Evolutionary conservation across 2,113 vertebrate genomes (phyloP).

Genomic region (Isurus oxyrinchus): DNA sequence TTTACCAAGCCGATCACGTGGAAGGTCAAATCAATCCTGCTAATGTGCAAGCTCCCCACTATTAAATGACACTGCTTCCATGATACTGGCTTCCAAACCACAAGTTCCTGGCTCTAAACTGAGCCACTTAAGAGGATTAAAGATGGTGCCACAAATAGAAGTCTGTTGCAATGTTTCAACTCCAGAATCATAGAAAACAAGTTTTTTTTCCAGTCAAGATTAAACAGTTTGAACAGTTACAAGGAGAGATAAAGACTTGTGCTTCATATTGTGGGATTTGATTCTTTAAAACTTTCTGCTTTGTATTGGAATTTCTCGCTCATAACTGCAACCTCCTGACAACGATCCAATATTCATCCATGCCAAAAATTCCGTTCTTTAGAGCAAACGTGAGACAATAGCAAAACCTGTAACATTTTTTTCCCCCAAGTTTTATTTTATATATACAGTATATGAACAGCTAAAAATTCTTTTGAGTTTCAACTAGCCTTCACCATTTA

Average conservation of each 20-base stretch:
- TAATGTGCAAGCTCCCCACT: neutral
- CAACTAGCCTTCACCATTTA: neutral
- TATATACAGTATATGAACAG: constrained; percentile 35
- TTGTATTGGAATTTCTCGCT: neutral
- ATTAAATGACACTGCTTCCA: neutral
- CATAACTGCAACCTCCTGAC: neutral
- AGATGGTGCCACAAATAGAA: constrained; percentile 15
- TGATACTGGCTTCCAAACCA: neutral
- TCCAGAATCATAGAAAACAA: neutral
- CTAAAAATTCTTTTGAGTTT: constrained; percentile 33
- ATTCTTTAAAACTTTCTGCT: neutral
- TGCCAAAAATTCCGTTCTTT: neutral
- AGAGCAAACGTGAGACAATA: neutral
- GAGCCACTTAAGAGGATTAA: neutral
- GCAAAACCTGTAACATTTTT: neutral
- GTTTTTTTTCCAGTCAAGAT: neutral
- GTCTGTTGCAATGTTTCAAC: neutral
- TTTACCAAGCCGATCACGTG: neutral
- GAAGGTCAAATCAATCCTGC: neutral
- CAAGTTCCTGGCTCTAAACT: neutral
- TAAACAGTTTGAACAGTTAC: neutral
- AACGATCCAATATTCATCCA: neutral
- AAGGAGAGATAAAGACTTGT: neutral
- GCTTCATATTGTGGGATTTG: neutral
- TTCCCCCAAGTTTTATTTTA: constrained; percentile 8